These are phyloP conservation scores for Saccostrea echinata DNA, from an alignment of 1,140 invertebrate genomes.

Conservation along the genomic window DNA sequence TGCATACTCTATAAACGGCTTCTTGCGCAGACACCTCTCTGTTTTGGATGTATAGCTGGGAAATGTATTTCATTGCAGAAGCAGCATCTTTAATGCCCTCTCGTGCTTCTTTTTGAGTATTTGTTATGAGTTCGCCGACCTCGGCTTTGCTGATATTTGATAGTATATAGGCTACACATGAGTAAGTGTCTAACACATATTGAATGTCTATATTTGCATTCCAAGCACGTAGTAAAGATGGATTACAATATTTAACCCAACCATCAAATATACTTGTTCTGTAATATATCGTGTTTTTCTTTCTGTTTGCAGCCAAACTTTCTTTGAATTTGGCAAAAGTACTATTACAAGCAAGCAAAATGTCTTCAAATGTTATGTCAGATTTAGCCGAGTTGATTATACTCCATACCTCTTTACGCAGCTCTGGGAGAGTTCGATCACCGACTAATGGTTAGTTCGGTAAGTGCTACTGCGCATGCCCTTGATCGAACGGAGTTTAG, in stretches of 20 bases:
- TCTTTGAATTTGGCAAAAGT: conserved; percentile 29
- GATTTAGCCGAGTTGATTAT: neutral
- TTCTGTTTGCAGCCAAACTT: conserved; percentile 29
- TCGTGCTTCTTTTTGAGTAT: conserved; percentile 37
- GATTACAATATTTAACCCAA: conserved; percentile 55
- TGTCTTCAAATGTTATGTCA: neutral
- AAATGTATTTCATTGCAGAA: conserved; percentile 49
- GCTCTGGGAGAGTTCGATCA: conserved; percentile 9
- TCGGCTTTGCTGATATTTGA: conserved; percentile 52
- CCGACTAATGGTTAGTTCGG: neutral
- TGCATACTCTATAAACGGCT: conserved; percentile 47
- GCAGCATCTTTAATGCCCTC: conserved; percentile 43
- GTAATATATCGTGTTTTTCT: conserved; percentile 35
- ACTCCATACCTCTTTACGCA: too few relatives aligned
- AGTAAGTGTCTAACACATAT: conserved; percentile 44
- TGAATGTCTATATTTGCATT: too few relatives aligned
- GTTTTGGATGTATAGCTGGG: conserved; percentile 47
- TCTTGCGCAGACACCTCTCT: conserved; percentile 54
- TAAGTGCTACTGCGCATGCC: conserved; percentile 27
- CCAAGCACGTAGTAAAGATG: conserved; percentile 42
- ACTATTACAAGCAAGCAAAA: neutral
- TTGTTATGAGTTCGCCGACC: conserved; percentile 26
- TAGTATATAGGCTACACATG: conserved; percentile 52
- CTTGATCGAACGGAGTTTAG: conserved; percentile 36
- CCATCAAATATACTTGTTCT: conserved; percentile 43